phyloP scores from a whole-genome alignment of 1,140 invertebrate species.

The Monochamus saltuarius region DNA sequence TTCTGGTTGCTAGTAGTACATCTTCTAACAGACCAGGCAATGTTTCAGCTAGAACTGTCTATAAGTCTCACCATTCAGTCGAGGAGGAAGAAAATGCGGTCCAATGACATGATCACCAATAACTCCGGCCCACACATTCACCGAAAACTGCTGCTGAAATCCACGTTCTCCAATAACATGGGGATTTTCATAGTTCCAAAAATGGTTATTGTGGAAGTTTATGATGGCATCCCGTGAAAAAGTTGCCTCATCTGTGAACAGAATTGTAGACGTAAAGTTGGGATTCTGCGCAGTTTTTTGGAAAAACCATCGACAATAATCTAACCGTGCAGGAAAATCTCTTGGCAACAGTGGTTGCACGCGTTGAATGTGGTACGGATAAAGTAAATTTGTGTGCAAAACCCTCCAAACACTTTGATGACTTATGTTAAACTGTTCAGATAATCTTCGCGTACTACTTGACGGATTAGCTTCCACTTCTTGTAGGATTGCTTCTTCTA shows the following conservation, averaged over 20 bases:
- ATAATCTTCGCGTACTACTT: conserved; percentile 20
- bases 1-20: not conserved
- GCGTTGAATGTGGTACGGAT: conserved; percentile 13
- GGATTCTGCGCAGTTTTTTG: conserved; percentile 7
- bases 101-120: conserved; percentile 10
- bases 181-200: conserved; percentile 5
- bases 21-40: conserved; percentile 2
- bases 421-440: conserved; percentile 16
- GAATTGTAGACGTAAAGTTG: conserved; percentile 5
- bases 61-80: too few species aligned
- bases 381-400: conserved; percentile 1
- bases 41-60: not conserved
- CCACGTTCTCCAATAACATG: conserved; percentile 15
- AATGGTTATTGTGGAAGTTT: conserved; percentile 12
- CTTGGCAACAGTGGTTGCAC: conserved; percentile 10
- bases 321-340: conserved; percentile 10
- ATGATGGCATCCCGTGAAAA: conserved; percentile 2
- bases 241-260: conserved; percentile 18
- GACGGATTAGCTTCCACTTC: conserved; percentile 14
- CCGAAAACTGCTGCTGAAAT: conserved; percentile 11
- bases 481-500: conserved; percentile 15
- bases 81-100: not conserved
- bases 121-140: conserved; percentile 4
- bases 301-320: conserved; percentile 3
- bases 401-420: conserved; percentile 18